phyloP scores from a whole-genome alignment of 30 jellyfish, hydroid and myxozoan genomes.

The Aurelia sp. region DNA sequence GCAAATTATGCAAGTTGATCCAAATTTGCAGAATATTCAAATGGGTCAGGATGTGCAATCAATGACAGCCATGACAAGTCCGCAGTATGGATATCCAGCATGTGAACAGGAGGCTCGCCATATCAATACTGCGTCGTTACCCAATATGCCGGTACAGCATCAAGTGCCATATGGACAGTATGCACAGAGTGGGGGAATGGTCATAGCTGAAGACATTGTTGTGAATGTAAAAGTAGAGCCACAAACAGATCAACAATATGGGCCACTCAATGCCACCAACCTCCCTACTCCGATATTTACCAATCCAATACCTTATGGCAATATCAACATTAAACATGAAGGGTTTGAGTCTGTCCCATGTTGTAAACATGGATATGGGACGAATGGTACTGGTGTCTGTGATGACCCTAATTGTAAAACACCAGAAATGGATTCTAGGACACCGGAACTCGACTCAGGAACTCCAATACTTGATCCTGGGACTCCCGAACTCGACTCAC shows the following conservation, averaged over 20 bases:
- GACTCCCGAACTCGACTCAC: background rate
- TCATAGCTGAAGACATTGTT: background rate
- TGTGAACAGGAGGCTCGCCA: background rate
- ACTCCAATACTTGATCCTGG: background rate
- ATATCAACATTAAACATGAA: background rate
- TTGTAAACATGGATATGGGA: background rate
- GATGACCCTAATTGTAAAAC: constrained; percentile 4
- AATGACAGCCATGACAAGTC: background rate
- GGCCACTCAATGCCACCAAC: background rate
- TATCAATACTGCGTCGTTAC: background rate
- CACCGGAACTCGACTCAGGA: background rate
- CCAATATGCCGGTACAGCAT: background rate
- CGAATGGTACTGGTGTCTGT: background rate
- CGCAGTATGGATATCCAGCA: background rate
- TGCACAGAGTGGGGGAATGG: background rate
- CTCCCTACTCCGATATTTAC: background rate
- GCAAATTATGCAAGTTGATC: too few relatives aligned
- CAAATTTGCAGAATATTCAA: background rate
- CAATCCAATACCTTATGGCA: background rate
- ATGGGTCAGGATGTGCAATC: too few relatives aligned
- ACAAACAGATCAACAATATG: background rate
- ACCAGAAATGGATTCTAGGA: constrained; percentile 1
- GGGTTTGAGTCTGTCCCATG: too few relatives aligned
- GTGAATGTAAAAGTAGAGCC: background rate
- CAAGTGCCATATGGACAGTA: background rate